Conservation (phyloP, 2,113 vertebrate species). For the Salminus brasiliensis region DNA sequence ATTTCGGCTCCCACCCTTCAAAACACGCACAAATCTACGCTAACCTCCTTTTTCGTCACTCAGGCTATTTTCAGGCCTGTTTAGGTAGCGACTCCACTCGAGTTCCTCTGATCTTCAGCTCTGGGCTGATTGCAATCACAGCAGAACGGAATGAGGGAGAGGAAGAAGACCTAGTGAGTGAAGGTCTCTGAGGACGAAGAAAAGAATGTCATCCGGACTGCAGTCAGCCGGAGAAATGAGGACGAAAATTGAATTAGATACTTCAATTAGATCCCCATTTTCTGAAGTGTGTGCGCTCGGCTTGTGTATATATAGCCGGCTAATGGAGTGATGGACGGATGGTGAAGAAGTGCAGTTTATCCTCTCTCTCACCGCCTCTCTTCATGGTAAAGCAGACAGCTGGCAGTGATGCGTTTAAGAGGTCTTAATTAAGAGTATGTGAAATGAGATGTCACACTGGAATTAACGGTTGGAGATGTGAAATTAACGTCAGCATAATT, state of each 20-base stretch:
- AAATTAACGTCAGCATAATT: neutral
- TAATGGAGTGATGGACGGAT: neutral
- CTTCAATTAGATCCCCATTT: neutral
- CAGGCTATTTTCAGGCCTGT: neutral
- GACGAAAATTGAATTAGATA: neutral
- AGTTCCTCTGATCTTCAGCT: neutral
- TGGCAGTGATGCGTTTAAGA: neutral
- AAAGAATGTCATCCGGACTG: neutral
- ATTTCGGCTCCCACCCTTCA: neutral
- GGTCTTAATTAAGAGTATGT: neutral
- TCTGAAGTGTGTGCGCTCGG: neutral
- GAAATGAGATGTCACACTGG: neutral
- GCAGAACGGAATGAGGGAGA: neutral
- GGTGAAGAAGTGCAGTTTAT: neutral
- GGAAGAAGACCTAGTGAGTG: neutral
- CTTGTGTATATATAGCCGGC: neutral
- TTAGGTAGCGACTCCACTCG: neutral
- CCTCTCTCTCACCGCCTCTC: neutral
- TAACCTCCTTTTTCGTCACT: neutral
- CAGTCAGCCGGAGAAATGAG: neutral
- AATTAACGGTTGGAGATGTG: neutral
- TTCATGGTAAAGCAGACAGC: neutral
- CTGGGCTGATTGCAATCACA: neutral
- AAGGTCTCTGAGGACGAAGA: neutral
- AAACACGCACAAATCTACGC: neutral